Evolutionary conservation across 2,797 vertebrate genomes (phyloP).

Genomic region (Poeciliopsis infans): DNA sequence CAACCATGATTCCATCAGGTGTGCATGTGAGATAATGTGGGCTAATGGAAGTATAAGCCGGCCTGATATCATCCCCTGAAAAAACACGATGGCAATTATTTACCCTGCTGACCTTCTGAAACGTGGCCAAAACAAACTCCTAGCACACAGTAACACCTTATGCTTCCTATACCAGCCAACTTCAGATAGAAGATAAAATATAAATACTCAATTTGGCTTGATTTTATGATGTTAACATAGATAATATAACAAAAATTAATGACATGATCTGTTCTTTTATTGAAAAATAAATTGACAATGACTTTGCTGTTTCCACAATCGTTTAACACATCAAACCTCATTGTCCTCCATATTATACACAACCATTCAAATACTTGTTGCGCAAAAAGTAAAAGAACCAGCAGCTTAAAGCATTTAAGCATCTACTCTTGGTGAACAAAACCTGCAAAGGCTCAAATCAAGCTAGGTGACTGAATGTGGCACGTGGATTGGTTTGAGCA

Average conservation of each 20-base stretch:
- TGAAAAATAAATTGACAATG: neutral
- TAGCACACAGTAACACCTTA: constrained; percentile 12
- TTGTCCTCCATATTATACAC: neutral
- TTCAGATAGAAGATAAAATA: constrained; percentile 4
- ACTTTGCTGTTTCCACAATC: neutral
- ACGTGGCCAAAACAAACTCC: constrained; percentile 41
- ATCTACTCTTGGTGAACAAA: neutral
- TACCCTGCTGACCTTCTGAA: constrained; percentile 41
- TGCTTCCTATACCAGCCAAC: constrained; percentile 1
- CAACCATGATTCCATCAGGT: constrained; percentile 50
- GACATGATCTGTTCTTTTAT: neutral
- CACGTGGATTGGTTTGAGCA: neutral
- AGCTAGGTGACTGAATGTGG: neutral
- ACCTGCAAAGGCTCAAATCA: neutral
- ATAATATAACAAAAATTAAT: neutral
- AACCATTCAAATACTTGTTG: neutral
- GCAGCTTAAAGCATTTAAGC: neutral
- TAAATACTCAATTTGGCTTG: neutral
- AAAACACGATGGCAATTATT: constrained; percentile 33
- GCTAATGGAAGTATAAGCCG: constrained; percentile 22
- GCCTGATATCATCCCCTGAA: constrained; percentile 29
- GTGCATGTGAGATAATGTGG: constrained; percentile 47
- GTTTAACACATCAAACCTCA: neutral
- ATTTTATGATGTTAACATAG: neutral
- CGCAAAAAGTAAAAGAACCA: neutral